Conservation (phyloP, 1,140 invertebrate genomes). For the Theocolax elegans region DNA sequence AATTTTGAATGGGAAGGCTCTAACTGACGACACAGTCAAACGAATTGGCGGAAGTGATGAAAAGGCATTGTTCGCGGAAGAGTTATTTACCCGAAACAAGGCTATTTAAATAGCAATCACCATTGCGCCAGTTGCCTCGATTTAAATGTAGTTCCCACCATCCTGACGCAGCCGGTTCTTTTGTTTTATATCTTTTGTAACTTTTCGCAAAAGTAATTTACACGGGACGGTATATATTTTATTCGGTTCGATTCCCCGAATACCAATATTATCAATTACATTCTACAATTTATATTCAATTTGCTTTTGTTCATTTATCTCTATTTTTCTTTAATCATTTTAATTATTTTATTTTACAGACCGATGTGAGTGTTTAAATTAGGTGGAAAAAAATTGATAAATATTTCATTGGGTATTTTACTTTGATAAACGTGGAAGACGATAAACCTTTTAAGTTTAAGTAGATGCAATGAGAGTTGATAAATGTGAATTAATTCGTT, state of each 20-base stretch:
- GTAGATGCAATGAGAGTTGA: too few relatives aligned
- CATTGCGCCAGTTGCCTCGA: background rate
- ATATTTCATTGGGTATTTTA: too few relatives aligned
- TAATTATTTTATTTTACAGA: too few relatives aligned
- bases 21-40: background rate
- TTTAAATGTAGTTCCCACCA: background rate
- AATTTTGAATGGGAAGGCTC: background rate
- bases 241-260: background rate
- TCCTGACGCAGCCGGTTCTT: background rate
- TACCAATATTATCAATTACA: background rate
- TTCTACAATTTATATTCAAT: too few relatives aligned
- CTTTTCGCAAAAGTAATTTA: background rate
- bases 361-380: too few relatives aligned
- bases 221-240: background rate
- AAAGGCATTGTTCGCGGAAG: background rate
- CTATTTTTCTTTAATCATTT: too few relatives aligned
- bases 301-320: too few relatives aligned
- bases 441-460: too few relatives aligned
- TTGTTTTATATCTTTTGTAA: background rate
- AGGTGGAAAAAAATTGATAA: too few relatives aligned
- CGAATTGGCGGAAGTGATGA: constrained; percentile 6
- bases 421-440: too few relatives aligned
- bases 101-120: constrained; percentile 1
- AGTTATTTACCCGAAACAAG: constrained; percentile 2
- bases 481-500: too few relatives aligned